Percentiles rank a stretch among this genome's conserved stretches.
Conservation (phyloP, 2,888 invertebrate genomes). For the Trissonchulus sp. region DNA sequence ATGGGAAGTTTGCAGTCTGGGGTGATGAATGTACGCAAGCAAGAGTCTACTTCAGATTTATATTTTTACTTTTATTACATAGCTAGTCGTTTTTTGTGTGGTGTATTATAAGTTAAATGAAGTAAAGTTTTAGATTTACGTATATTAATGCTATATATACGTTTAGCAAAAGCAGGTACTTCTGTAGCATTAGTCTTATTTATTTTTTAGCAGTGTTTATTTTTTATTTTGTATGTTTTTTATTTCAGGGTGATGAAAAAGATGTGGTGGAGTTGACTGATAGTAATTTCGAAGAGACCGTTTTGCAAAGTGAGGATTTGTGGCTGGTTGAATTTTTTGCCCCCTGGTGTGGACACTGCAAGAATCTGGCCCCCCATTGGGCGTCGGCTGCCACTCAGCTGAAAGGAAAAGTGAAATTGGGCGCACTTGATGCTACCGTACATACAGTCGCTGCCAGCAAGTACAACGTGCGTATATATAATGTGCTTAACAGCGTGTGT, state of each 20-base stretch:
- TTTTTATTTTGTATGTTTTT: no score
- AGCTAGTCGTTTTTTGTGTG: no score
- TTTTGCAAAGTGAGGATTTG: conserved; percentile 83
- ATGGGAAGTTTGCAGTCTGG: no score
- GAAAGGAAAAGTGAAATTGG: conserved; percentile 86
- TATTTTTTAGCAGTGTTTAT: no score
- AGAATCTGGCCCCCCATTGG: conserved; percentile 93
- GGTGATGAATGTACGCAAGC: no score
- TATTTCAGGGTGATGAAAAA: conserved; percentile 48
- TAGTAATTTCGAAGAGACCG: conserved; percentile 83
- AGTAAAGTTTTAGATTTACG: no score
- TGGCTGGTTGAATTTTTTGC: conserved; percentile 98
- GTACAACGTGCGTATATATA: conserved; percentile 63
- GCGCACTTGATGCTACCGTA: conserved; percentile 90
- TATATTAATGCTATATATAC: no score
- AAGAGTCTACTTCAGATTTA: no score
- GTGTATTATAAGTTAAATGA: no score
- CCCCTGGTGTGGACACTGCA: conserved; percentile 82
- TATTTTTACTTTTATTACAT: no score
- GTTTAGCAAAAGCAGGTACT: no score
- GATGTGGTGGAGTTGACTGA: conserved; percentile 90
- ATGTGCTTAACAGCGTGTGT: background rate
- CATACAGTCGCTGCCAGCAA: conserved; percentile 72
- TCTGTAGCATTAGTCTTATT: no score
- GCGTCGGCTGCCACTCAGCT: conserved; percentile 84